phyloP scores from a whole-genome alignment of 2,888 invertebrate genomes.

The Mamestra brassicae region DNA sequence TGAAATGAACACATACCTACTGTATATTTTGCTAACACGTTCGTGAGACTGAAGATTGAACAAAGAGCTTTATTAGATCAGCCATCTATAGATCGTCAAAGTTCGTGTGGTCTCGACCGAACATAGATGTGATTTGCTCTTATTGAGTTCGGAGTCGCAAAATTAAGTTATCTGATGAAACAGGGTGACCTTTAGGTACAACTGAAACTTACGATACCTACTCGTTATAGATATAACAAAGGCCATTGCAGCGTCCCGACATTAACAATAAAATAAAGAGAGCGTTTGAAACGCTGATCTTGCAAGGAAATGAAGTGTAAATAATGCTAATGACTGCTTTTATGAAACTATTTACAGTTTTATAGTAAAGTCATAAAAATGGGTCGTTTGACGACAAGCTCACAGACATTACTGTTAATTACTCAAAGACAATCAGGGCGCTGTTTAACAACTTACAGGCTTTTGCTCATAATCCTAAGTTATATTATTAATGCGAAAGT shows the following conservation, averaged over 20 bases:
- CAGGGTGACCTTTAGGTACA: background rate
- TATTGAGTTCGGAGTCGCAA: constrained; percentile 14
- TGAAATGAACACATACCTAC: background rate
- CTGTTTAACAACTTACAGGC: background rate
- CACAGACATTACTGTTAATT: constrained; percentile 63
- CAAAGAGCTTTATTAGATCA: constrained; percentile 41
- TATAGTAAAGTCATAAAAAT: constrained; percentile 73
- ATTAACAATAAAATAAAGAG: constrained; percentile 16
- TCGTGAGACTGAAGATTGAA: background rate
- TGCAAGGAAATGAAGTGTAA: constrained; percentile 63
- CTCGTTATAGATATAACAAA: background rate
- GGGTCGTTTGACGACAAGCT: constrained; percentile 66
- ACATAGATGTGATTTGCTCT: constrained; percentile 40
- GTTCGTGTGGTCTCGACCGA: constrained; percentile 32
- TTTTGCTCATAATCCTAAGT: background rate
- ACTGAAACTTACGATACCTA: constrained; percentile 2
- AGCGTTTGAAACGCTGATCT: constrained; percentile 23
- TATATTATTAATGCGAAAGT: too few species aligned
- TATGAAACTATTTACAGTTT: constrained; percentile 68
- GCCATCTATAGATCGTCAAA: constrained; percentile 20
- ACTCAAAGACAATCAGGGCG: constrained; percentile 43
- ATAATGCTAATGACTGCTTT: constrained; percentile 65
- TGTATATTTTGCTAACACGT: constrained; percentile 3
- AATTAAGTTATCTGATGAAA: constrained; percentile 40
- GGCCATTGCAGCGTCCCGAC: background rate